A percentile compares a stretch with the other conserved stretches of the same genome.
Conservation (phyloP, 2,113 vertebrate genomes). For the Anarrhichthys ocellatus region DNA sequence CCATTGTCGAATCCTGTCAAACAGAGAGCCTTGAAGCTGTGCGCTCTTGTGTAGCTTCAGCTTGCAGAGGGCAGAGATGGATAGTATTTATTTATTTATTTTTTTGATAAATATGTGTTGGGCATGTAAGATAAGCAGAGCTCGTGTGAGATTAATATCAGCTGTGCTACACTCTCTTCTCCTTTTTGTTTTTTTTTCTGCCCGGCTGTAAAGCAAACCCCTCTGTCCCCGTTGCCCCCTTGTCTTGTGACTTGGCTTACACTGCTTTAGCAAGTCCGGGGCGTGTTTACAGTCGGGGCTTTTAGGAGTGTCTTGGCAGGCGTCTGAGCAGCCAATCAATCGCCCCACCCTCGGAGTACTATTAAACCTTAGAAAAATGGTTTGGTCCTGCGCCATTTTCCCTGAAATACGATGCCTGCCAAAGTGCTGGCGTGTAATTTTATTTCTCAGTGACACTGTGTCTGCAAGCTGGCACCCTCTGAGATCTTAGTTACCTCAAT, state of each 20-base stretch:
- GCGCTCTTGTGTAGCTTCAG: constrained; percentile 17
- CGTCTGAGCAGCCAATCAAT: constrained; percentile 57
- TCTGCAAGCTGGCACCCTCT: constrained; percentile 47
- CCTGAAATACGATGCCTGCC: constrained; percentile 49
- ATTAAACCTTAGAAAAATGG: constrained; percentile 47
- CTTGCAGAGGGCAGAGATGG: constrained; percentile 33
- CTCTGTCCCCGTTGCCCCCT: constrained; percentile 66
- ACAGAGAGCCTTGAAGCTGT: constrained; percentile 51
- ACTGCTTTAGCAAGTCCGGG: constrained; percentile 72
- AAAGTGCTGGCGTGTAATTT: constrained; percentile 36
- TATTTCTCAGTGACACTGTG: constrained; percentile 33
- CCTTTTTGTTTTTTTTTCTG: constrained; percentile 34
- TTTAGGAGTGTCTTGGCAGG: constrained; percentile 63
- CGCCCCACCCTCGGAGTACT: constrained; percentile 44
- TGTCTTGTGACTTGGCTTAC: constrained; percentile 73
- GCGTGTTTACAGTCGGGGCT: constrained; percentile 69
- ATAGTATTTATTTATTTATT: background rate
- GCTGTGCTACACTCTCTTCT: constrained; percentile 31
- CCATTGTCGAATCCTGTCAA: constrained; percentile 54
- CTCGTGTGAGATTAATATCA: constrained; percentile 52
- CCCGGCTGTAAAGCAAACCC: constrained; percentile 33
- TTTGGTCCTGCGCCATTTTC: constrained; percentile 32
- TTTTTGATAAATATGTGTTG: constrained; percentile 21
- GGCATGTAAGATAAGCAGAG: constrained; percentile 50
- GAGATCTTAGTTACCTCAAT: constrained; percentile 45